These are phyloP conservation scores for Albula glossodonta DNA, from an alignment of 2,113 vertebrate species.

Conservation along the genomic window DNA sequence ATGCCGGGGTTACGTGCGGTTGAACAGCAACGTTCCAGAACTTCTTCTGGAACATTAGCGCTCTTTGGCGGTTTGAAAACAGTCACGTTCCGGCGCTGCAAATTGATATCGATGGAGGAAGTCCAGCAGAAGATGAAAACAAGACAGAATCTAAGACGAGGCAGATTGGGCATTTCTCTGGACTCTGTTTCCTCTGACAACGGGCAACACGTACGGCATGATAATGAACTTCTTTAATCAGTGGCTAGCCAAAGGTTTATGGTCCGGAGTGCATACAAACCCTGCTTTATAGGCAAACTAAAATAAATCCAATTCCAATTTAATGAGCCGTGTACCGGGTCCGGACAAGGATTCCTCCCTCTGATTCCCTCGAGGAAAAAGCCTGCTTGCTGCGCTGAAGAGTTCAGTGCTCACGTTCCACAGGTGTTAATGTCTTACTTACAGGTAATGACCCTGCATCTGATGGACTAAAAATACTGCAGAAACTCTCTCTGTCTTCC, in stretches of 20 bases:
- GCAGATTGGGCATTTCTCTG: not conserved
- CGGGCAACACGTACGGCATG: not conserved
- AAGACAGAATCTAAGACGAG: not conserved
- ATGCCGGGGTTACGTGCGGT: not conserved
- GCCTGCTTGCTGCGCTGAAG: not conserved
- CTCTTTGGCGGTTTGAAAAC: too few species aligned
- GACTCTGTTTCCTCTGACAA: not conserved
- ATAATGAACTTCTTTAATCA: not conserved
- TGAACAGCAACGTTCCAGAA: not conserved
- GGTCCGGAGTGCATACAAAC: not conserved
- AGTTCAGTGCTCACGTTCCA: not conserved
- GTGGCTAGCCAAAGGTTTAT: not conserved
- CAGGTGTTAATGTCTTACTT: not conserved
- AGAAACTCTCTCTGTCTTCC: too few species aligned
- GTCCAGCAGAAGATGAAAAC: not conserved
- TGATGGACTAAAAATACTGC: too few species aligned
- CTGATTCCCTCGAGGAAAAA: not conserved
- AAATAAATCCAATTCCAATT: not conserved
- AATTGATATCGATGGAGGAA: not conserved
- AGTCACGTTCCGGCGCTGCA: too few species aligned
- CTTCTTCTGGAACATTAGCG: not conserved
- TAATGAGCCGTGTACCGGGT: not conserved
- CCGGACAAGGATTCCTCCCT: not conserved
- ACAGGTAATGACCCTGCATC: not conserved
- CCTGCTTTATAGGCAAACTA: too few species aligned